phyloP scores from a whole-genome alignment of 2,888 invertebrate species.

The Orthosia gracilis region DNA sequence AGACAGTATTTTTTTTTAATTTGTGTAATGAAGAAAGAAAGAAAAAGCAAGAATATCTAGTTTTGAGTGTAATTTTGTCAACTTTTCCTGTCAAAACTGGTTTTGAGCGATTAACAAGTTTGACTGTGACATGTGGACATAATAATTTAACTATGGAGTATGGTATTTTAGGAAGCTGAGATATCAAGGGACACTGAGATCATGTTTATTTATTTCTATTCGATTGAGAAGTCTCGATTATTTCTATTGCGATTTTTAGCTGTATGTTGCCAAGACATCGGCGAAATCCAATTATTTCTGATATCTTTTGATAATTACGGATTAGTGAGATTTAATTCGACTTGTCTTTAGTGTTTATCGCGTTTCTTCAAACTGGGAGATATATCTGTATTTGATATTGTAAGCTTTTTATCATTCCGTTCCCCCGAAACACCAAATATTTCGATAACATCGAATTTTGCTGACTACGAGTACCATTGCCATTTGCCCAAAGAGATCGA shows the following conservation, averaged over 20 bases:
- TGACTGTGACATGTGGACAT: neutral
- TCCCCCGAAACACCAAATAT: neutral
- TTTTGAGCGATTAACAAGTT: neutral
- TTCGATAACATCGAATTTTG: neutral
- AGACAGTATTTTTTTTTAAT: too few species aligned
- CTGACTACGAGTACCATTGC: too few species aligned
- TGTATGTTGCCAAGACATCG: conserved; percentile 20
- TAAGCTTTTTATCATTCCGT: conserved; percentile 13
- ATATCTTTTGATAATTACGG: conserved; percentile 21
- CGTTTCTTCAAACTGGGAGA: conserved; percentile 13
- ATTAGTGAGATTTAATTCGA: conserved; percentile 10
- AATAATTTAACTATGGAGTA: conserved; percentile 11
- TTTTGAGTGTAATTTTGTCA: too few species aligned
- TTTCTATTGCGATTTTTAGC: conserved; percentile 29
- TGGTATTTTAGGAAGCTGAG: conserved; percentile 25
- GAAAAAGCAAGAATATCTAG: too few species aligned
- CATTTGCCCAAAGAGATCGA: neutral
- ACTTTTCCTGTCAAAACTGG: neutral
- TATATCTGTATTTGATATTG: neutral
- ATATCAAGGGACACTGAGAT: conserved; percentile 32
- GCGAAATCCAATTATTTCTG: conserved; percentile 17
- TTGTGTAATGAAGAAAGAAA: too few species aligned
- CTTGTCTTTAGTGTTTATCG: neutral
- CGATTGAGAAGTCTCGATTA: conserved; percentile 8
- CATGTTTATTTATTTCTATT: conserved; percentile 28